Percentiles rank a stretch among this genome's conserved stretches.
Evolutionary conservation across 2,113 vertebrate genomes (phyloP).

Genomic region (Bubalus kerabau): DNA sequence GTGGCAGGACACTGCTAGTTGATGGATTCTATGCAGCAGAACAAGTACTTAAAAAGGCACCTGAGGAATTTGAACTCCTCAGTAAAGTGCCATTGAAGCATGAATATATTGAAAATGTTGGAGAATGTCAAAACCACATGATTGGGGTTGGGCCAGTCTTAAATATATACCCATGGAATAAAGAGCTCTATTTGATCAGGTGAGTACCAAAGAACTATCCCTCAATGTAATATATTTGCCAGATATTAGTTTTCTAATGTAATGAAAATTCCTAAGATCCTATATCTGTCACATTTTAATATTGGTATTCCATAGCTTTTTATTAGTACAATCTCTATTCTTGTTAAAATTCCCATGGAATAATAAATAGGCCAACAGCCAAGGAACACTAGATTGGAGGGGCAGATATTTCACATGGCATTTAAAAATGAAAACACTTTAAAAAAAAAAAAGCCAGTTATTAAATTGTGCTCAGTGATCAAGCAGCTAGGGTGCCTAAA

Average conservation of each 20-base stretch:
- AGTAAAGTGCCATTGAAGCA: conserved; percentile 88
- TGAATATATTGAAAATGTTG: conserved; percentile 88
- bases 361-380: not conserved
- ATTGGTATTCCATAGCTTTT: not conserved
- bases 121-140: conserved; percentile 89
- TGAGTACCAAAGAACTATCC: conserved; percentile 60
- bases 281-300: not conserved
- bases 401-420: not conserved
- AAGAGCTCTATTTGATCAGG: conserved; percentile 93
- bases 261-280: not conserved
- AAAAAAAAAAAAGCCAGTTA: not conserved
- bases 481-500: not conserved
- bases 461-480: not conserved
- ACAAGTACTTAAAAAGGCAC: conserved; percentile 79
- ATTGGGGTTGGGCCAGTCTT: conserved; percentile 89
- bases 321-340: not conserved
- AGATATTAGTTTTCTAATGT: not conserved
- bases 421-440: not conserved
- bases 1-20: conserved; percentile 90
- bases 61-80: conserved; percentile 88
- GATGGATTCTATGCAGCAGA: conserved; percentile 93
- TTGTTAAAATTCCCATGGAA: not conserved
- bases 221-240: not conserved
- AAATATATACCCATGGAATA: conserved; percentile 93
- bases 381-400: not conserved